Conservation (phyloP, 1,140 invertebrate genomes). For the Caerostris darwini region DNA sequence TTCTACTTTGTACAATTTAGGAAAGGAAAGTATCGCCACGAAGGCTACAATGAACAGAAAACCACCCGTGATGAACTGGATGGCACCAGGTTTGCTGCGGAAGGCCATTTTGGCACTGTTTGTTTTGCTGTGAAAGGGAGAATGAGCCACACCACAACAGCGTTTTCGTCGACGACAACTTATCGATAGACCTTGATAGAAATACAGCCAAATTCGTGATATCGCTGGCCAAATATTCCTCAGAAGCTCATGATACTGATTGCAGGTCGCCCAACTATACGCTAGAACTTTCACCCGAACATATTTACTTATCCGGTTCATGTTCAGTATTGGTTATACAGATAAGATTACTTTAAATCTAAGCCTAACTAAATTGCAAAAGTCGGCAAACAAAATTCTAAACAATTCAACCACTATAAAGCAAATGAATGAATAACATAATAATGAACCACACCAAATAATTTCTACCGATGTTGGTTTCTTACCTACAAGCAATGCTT, state of each 20-base stretch:
- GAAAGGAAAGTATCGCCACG: slow-evolving; percentile 83
- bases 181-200: background rate
- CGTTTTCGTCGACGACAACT: background rate
- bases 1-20: background rate
- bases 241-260: background rate
- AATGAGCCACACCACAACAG: background rate
- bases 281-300: background rate
- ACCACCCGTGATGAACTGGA: background rate
- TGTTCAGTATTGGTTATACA: too few species aligned
- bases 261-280: background rate
- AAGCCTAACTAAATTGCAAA: too few species aligned
- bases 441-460: too few species aligned
- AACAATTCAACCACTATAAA: too few species aligned
- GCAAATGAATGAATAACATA: too few species aligned
- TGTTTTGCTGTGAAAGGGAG: background rate
- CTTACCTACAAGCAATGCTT: too few species aligned
- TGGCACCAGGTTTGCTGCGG: background rate
- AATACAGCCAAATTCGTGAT: background rate
- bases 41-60: background rate
- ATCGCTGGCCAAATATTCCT: background rate
- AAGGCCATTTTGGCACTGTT: background rate
- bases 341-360: too few species aligned
- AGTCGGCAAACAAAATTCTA: too few species aligned
- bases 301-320: too few species aligned
- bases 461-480: too few species aligned